Base-by-base conservation (phyloP, 2,888 invertebrate genomes). In the Platynereis dumerilii region DNA sequence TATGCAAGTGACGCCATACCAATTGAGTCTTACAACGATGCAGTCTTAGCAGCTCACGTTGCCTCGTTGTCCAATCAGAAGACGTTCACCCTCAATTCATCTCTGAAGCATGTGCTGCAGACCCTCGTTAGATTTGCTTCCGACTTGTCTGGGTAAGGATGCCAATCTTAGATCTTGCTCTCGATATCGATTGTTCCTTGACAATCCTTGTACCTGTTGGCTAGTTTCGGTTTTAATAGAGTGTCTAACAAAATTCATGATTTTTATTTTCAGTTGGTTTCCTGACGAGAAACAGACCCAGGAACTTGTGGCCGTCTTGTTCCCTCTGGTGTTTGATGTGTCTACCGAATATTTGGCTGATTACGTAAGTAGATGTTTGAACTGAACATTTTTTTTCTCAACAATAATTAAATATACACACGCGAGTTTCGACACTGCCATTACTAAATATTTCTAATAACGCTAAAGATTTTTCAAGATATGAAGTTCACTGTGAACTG, bases 1-100 rank as follows among this genome's bases (percentile, higher is more conserved):
- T 91, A 90, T 84, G 87, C 90, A 44, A 89, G 89, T 69, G 92
- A 93, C 79, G 89, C 92, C 44, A 90, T 93, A 70, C 93, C 93
- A 17, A 90, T 91, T 0, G 93, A 94, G 80, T 92, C 91, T 75
- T 92, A 91, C 72, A 89, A 93, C 1, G 86, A 92, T n/a, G 89
- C 89, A 61, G 89, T 93, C 3, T 89, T 92, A 42, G 88, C 78
- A 66, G 81, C 84, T 5, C 91, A 91, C 76, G 86, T 90, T 62
- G 87, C 87, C 53, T 88, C 89, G 1, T 83, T 91, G 17, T 90
- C 90, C 12, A 87, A 88, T 2, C 62, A 62, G 42, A 57, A 39
- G 1, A 26, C 58, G 1, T 70, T 70, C 61, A 60, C 63, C 7
- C 56, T 67, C 57, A 89, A 89, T 78, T 85, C 88, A 12, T 89